These are phyloP conservation scores for Andrena flavipes DNA, from an alignment of 2,888 invertebrate species.

Conservation along the genomic window DNA sequence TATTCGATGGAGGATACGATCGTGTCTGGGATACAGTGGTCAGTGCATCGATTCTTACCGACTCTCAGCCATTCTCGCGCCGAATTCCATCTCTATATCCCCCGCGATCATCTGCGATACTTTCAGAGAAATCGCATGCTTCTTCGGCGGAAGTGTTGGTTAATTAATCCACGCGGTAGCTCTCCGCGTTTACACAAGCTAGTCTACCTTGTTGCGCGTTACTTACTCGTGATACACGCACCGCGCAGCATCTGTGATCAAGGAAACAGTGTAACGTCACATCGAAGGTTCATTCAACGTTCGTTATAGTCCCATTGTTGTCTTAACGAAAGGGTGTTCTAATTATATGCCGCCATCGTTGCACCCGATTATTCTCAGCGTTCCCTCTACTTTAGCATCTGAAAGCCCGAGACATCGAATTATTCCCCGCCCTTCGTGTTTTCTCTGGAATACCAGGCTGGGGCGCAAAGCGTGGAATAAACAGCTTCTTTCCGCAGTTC, in stretches of 20 bases:
- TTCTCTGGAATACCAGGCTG: neutral
- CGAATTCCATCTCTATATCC: too few species aligned
- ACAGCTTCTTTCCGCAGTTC: slow-evolving; percentile 42
- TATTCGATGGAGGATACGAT: slow-evolving; percentile 25
- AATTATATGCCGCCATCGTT: slow-evolving; percentile 26
- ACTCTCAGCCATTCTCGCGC: neutral
- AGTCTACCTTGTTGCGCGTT: neutral
- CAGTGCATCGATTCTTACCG: neutral
- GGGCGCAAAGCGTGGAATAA: slow-evolving; percentile 45
- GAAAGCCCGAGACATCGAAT: slow-evolving; percentile 33
- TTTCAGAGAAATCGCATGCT: too few species aligned
- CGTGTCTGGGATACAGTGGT: slow-evolving; percentile 3
- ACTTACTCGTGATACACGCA: neutral
- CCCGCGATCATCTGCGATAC: too few species aligned
- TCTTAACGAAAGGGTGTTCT: slow-evolving; percentile 1
- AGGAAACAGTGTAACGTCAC: neutral
- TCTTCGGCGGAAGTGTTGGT: too few species aligned
- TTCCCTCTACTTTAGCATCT: neutral
- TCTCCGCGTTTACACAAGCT: neutral
- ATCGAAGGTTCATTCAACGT: neutral
- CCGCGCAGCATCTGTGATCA: neutral
- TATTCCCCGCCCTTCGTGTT: slow-evolving; percentile 3
- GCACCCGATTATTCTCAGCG: neutral
- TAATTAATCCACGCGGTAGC: too few species aligned
- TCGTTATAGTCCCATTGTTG: neutral